Evolutionary conservation across 2,113 vertebrate genomes (phyloP).

Genomic region (Telmatochromis sp.): DNA sequence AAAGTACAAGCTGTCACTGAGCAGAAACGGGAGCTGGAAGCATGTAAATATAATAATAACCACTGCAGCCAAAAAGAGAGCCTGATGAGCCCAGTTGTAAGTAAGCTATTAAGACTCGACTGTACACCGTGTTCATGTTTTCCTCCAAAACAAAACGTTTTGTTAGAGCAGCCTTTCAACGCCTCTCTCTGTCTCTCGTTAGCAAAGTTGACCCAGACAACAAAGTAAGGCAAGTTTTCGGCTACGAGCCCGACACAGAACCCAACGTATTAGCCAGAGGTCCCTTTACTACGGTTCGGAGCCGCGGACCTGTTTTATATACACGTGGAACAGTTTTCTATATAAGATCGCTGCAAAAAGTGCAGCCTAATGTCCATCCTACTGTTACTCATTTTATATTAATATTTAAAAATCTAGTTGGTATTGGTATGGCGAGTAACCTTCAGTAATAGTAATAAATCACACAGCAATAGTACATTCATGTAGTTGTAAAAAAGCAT

Average conservation of each 20-base stretch:
- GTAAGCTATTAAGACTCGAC: not conserved
- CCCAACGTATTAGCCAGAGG: too few relatives aligned
- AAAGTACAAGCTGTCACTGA: fast-evolving
- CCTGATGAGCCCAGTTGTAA: not conserved
- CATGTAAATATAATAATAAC: not conserved
- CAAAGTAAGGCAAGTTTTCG: fast-evolving
- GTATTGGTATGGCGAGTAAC: fast-evolving
- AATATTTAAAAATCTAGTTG: not conserved
- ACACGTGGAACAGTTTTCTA: fast-evolving
- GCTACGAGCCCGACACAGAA: fast-evolving
- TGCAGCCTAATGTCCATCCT: fast-evolving
- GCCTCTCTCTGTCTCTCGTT: fast-evolving
- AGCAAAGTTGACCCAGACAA: not conserved
- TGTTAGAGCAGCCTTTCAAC: fast-evolving
- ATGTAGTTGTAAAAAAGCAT: not conserved
- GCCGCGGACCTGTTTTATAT: not conserved
- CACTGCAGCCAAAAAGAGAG: fast-evolving
- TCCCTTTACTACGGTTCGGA: too few relatives aligned
- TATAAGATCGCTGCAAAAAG: fast-evolving
- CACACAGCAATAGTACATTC: not conserved
- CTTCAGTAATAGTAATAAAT: not conserved
- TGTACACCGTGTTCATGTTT: fast-evolving
- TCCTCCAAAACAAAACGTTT: fast-evolving
- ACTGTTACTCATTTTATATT: not conserved
- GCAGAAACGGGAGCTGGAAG: fast-evolving